These are phyloP conservation scores for Characodon lateralis DNA, from an alignment of 2,797 vertebrate species.

Conservation along the genomic window DNA sequence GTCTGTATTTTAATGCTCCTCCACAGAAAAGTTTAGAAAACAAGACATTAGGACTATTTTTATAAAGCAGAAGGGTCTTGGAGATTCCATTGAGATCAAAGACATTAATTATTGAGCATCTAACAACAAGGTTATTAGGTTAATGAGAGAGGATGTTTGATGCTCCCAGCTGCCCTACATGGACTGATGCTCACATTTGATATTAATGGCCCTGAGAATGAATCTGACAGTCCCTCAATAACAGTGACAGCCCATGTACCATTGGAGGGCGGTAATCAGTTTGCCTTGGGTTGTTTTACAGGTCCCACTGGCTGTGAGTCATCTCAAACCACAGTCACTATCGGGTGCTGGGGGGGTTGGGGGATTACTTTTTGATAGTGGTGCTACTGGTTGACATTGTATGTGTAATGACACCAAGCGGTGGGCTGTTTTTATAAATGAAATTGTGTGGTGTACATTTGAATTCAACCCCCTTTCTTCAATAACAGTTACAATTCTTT, in stretches of 20 bases:
- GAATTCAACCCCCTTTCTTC: background rate
- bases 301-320: constrained; percentile 72
- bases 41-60: constrained; percentile 7
- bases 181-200: constrained; percentile 76
- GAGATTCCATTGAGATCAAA: constrained; percentile 54
- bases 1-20: background rate
- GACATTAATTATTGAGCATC: constrained; percentile 73
- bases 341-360: constrained; percentile 19
- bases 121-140: constrained; percentile 73
- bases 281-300: constrained; percentile 75
- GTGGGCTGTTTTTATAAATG: background rate
- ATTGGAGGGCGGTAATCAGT: constrained; percentile 65
- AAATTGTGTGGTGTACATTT: background rate
- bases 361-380: constrained; percentile 40
- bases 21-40: constrained; percentile 9
- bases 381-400: constrained; percentile 45
- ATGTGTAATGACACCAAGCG: constrained; percentile 44
- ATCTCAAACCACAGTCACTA: constrained; percentile 42
- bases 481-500: background rate
- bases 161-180: constrained; percentile 62
- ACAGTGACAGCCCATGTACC: constrained; percentile 64
- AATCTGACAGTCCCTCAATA: constrained; percentile 76
- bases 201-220: constrained; percentile 66
- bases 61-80: constrained; percentile 32
- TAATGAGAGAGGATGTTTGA: constrained; percentile 71